Percentiles rank a stretch among this genome's conserved stretches.
phyloP scores from a whole-genome alignment of 1,140 invertebrate genomes.

The Rhagoletis zephyria region DNA sequence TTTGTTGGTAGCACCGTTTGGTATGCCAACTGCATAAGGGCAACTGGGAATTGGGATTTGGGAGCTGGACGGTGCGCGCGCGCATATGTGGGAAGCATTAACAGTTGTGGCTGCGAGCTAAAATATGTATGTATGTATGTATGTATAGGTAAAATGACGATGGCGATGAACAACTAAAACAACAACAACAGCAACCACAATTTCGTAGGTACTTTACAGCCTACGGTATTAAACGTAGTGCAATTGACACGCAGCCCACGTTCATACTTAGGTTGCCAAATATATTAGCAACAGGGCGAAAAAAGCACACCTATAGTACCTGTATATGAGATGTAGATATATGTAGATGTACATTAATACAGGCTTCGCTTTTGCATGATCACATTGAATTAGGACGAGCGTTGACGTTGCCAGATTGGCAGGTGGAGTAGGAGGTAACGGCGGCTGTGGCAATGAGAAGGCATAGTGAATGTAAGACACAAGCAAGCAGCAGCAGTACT shows the following conservation, averaged over 20 bases:
- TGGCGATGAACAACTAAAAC: background rate
- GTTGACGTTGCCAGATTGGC: background rate
- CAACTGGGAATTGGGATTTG: background rate
- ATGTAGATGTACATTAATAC: background rate
- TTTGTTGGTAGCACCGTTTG: constrained; percentile 17
- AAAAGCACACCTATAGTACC: background rate
- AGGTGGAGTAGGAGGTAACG: background rate
- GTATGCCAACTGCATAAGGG: constrained; percentile 9
- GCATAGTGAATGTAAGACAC: background rate
- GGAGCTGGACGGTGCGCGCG: background rate
- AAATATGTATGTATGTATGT: background rate
- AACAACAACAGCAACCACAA: background rate
- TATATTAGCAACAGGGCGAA: background rate
- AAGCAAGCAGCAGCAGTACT: constrained; percentile 3
- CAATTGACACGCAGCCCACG: constrained; percentile 42
- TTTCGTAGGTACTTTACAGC: background rate
- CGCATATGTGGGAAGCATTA: constrained; percentile 43
- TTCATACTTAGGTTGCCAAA: background rate
- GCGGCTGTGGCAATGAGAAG: too few relatives aligned
- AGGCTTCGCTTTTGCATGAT: constrained; percentile 16
- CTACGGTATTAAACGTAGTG: constrained; percentile 37
- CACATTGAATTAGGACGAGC: constrained; percentile 49
- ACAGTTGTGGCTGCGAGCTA: constrained; percentile 25
- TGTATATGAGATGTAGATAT: too few relatives aligned
- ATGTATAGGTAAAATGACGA: background rate